A percentile compares a stretch with the other conserved stretches of the same genome.
These are phyloP conservation scores for Tethea ocularis DNA, from an alignment of 2,888 invertebrate genomes.

Conservation along the genomic window DNA sequence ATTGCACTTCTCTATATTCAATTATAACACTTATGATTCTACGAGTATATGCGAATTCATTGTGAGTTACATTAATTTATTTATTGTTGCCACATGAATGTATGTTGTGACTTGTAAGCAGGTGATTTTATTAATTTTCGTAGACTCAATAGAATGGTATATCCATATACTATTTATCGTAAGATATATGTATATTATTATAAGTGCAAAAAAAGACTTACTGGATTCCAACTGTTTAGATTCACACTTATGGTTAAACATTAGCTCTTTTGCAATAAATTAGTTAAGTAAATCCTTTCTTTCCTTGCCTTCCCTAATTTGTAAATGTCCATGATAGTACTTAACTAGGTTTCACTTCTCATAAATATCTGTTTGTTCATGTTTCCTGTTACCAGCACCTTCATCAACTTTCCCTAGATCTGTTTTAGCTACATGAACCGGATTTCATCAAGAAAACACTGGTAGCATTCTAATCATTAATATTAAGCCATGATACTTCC, in stretches of 20 bases:
- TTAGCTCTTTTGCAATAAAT: not conserved
- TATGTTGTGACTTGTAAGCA: not conserved
- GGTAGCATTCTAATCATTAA: not conserved
- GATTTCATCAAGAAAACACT: not conserved
- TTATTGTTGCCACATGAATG: not conserved
- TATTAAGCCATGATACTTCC: not conserved
- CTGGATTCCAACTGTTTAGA: not conserved
- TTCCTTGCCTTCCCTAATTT: not conserved
- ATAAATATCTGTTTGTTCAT: not conserved
- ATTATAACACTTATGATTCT: not conserved
- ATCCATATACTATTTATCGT: no score
- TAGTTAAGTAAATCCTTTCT: not conserved
- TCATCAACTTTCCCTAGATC: not conserved
- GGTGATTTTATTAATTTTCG: no score
- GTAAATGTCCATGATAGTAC: not conserved
- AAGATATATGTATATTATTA: no score
- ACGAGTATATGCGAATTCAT: not conserved
- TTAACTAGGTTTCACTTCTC: not conserved
- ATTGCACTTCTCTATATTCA: constrained; percentile 6
- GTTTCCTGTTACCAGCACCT: not conserved
- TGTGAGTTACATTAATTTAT: not conserved
- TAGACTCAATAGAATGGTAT: no score
- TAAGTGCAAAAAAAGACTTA: not conserved
- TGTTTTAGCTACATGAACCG: not conserved
- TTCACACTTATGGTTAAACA: not conserved